Base-by-base conservation (phyloP, 2,797 vertebrate genomes). In the Chelon auratus region DNA sequence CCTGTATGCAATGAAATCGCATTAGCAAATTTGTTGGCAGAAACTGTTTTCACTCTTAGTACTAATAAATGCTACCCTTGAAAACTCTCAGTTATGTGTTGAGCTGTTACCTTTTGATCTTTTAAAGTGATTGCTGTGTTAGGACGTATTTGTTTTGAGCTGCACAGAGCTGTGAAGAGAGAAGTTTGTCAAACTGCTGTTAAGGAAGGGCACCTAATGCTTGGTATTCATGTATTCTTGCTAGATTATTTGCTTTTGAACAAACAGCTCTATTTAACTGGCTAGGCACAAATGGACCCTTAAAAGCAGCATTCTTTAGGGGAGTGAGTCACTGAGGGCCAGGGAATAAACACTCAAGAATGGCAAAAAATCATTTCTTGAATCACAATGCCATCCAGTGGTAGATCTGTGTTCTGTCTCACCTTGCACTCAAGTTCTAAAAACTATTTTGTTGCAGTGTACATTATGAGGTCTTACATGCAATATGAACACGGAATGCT, bases 371-470 rank as follows among this genome's bases (percentile, higher is more conserved):
- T 69, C 20, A 82, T 85, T 77, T 83, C 62, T 75, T 86, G 84
- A 80, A 81, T 82, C 81, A 90, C 87, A 91, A 51, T 88, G 92
- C 90, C 93, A 89, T 64, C 94, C 70, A 83, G 92, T 94, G 93
- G 91, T 47, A 54, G 71, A 30, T 37, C 17, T 45, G 62, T 57
- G 72, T 8, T 40, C 75, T 40, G 48, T 37, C 55, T 58, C 68
- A 24, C 3, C 2, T 11, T 18, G 24, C 20, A 5, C 7, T 50
- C 61, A 61, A 0, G 5, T 33, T 18, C 12, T 5, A 13, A 39
- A 47, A 9, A 17, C 18, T 4, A 11, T 8, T 15, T 20, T 48
- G 0, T 37, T 55, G 1, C 5, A 5, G 7, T 13, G 17, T 45
- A n/a, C 17, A 45, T 2, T 17, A 9, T n/a, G 13, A 42, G 6